Evolutionary conservation across 1,140 invertebrate genomes (phyloP).

Genomic region (Marisa cornuarietis): DNA sequence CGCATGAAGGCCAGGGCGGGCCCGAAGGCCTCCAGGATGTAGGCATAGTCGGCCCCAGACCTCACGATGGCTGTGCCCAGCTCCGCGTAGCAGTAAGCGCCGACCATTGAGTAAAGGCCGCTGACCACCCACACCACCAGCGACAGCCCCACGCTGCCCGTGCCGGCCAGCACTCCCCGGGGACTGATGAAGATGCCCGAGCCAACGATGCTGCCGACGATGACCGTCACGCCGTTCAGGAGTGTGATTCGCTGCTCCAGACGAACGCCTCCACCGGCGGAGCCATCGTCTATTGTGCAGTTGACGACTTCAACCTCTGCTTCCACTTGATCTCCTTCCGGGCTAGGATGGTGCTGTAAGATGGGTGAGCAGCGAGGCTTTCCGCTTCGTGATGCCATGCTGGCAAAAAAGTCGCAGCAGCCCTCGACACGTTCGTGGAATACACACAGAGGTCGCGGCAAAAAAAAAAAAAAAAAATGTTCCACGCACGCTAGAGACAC

Average conservation of each 20-base stretch:
- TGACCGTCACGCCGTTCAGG: constrained; percentile 62
- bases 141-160: constrained; percentile 86
- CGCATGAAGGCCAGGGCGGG: constrained; percentile 63
- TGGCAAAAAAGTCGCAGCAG: too few relatives aligned
- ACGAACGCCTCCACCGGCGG: constrained; percentile 33
- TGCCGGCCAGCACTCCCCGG: constrained; percentile 82
- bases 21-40: constrained; percentile 65
- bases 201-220: constrained; percentile 65
- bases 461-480: too few relatives aligned
- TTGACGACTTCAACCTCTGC: too few relatives aligned
- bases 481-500: too few relatives aligned
- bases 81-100: constrained; percentile 64
- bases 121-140: constrained; percentile 86
- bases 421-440: too few relatives aligned
- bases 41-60: constrained; percentile 65
- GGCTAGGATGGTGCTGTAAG: neutral
- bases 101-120: constrained; percentile 82
- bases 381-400: too few relatives aligned
- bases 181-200: constrained; percentile 97
- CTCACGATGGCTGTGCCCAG: constrained; percentile 59
- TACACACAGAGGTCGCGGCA: too few relatives aligned
- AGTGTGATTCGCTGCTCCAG: constrained; percentile 60
- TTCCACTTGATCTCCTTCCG: neutral
- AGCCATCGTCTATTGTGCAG: neutral
- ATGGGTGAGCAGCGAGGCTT: too few relatives aligned